A percentile compares a stretch with the other conserved stretches of the same genome.
Evolutionary conservation across 2,113 vertebrate genomes (phyloP).

Genomic region (Larimichthys polyactis): DNA sequence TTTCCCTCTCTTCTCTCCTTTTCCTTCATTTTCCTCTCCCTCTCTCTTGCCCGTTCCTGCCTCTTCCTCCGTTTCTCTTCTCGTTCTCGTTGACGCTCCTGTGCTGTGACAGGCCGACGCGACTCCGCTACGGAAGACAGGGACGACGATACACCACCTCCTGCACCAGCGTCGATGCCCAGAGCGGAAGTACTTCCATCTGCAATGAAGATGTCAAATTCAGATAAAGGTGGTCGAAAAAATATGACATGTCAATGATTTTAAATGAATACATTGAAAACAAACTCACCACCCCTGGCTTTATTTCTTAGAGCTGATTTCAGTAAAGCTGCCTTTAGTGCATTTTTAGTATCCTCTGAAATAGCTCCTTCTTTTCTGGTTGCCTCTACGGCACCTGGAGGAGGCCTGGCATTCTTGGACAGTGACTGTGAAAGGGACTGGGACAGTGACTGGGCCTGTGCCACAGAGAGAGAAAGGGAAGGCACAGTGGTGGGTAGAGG

Average conservation of each 20-base stretch:
- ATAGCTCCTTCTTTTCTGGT: slow-evolving; percentile 91
- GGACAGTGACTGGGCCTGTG: slow-evolving; percentile 83
- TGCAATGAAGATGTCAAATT: slow-evolving; percentile 57
- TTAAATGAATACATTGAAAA: background rate
- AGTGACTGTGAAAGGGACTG: slow-evolving; percentile 83
- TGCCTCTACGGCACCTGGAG: slow-evolving; percentile 75
- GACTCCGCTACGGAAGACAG: slow-evolving; percentile 76
- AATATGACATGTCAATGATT: background rate
- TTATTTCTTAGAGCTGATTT: slow-evolving; percentile 92
- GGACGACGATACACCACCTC: slow-evolving; percentile 59
- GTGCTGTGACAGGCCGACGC: slow-evolving; percentile 90
- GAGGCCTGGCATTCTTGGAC: slow-evolving; percentile 71
- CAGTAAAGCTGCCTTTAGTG: slow-evolving; percentile 91
- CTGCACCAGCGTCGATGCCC: slow-evolving; percentile 64
- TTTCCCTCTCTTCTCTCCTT: slow-evolving; percentile 85
- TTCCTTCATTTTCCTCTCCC: slow-evolving; percentile 88
- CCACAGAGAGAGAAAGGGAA: slow-evolving; percentile 79
- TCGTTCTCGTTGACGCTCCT: slow-evolving; percentile 92
- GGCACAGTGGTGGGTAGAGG: slow-evolving; percentile 66
- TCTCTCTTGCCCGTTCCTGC: slow-evolving; percentile 89
- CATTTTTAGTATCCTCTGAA: slow-evolving; percentile 94
- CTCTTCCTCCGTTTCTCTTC: slow-evolving; percentile 91
- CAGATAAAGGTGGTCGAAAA: background rate
- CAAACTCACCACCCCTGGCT: slow-evolving; percentile 87
- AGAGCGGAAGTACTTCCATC: slow-evolving; percentile 73